Evolutionary conservation across 2,888 invertebrate genomes (phyloP).

Genomic region (Ceriagrion tenellum): DNA sequence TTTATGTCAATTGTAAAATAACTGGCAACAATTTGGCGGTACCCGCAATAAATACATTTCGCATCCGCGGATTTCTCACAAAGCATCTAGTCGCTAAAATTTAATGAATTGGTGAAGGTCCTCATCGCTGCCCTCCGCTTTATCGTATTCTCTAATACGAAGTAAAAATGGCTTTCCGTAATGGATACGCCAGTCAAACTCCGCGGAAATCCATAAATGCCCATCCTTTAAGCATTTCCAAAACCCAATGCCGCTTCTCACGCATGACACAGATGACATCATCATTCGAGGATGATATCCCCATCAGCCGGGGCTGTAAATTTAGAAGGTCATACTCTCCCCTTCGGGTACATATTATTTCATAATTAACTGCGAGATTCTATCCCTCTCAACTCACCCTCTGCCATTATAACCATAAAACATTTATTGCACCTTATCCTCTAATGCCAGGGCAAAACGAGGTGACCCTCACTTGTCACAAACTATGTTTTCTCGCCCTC

Average conservation of each 20-base stretch:
- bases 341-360: not conserved
- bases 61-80: not conserved
- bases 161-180: not conserved
- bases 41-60: too few species aligned
- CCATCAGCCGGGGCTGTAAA: not conserved
- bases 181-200: not conserved
- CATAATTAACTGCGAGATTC: not conserved
- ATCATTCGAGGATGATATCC: not conserved
- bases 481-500: not conserved
- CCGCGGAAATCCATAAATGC: not conserved
- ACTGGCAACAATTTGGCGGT: too few species aligned
- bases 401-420: not conserved
- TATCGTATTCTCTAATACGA: not conserved
- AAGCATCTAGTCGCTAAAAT: not conserved
- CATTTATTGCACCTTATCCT: slow-evolving; percentile 12
- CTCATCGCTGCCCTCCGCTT: not conserved
- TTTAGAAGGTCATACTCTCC: not conserved
- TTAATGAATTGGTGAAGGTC: not conserved
- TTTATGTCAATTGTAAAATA: too few species aligned
- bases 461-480: slow-evolving; percentile 30
- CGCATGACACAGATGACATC: not conserved
- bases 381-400: not conserved
- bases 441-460: not conserved
- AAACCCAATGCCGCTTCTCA: not conserved
- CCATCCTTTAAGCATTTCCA: not conserved